Evolutionary conservation across 2,888 invertebrate species (phyloP), one percentile per base, ranked within the genome.

Genomic region (Aromia moschata): DNA sequence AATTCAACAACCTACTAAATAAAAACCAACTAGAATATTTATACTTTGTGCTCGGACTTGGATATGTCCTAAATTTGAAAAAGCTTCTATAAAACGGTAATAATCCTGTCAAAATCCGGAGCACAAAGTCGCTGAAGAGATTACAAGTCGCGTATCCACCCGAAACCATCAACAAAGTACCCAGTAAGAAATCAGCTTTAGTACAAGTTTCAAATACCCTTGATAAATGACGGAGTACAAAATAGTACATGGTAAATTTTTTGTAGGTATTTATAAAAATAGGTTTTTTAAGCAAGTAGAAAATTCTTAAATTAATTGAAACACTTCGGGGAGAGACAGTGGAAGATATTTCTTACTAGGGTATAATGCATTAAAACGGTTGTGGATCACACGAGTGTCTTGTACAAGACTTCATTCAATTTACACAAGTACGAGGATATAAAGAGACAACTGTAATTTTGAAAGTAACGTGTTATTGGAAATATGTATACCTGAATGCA

Each of bases 281-380:
- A 44, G 3, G 33, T 33, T 10, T 33, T 33, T 10, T 33, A 33
- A 33, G 33, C 33, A 33, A 33, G 33, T 33, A 33, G 33, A 33
- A 33, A 33, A 33, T 11, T 11, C 33, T 33, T n/a, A 11, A 33
- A 33, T 25, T 25, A 25, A 25, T 25, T 25, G 25, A 25, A 25
- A 25, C 25, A 25, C 25, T 25, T 25, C 7, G 25, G n/a, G 33
- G 33, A 33, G 31, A 15, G 30, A 25, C 14, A 38, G 10, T 49
- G 25, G 38, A 49, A 49, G 37, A 30, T 38, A 47, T 43, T 36
- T 51, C 51, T 36, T 33, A 33, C 38, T 40, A 38, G 38, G 41
- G 20, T n/a, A 11, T 37, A 41, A 17, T 49, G 37, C n/a, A 20
- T n/a, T n/a, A n/a, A n/a, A n/a, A n/a, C n/a, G n/a, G n/a, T n/a